phyloP scores from a whole-genome alignment of 2,113 vertebrate species.

The Felis chaus region DNA sequence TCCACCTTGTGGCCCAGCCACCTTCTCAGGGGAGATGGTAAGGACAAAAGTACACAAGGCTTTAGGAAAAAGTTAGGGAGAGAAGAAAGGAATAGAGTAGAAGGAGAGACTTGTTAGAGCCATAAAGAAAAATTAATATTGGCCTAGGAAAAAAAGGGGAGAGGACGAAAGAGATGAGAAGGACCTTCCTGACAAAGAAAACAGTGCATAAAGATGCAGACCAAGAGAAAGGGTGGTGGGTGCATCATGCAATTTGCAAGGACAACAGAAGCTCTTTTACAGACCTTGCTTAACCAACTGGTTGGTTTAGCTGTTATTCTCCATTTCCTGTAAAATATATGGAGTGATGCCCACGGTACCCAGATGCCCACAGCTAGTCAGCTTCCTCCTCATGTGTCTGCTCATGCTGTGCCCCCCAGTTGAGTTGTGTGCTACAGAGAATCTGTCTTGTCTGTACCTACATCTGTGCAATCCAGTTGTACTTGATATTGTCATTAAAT shows the following conservation, averaged over 20 bases:
- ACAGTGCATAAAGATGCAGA: background rate
- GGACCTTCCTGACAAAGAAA: background rate
- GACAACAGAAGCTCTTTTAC: background rate
- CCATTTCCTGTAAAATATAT: background rate
- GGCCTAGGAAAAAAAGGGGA: background rate
- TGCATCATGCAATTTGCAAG: background rate
- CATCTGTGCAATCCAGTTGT: background rate
- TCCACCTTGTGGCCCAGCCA: background rate
- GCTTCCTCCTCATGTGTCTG: background rate
- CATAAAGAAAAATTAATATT: background rate
- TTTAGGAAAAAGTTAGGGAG: background rate
- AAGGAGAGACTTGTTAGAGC: background rate
- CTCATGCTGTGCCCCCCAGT: accelerated
- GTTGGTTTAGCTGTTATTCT: background rate
- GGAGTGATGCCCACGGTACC: background rate
- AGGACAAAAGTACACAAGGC: background rate
- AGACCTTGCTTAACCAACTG: background rate
- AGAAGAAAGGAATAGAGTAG: background rate
- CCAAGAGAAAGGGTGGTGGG: too few species aligned
- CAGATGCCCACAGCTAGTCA: background rate
- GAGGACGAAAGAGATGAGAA: background rate
- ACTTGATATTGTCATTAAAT: background rate
- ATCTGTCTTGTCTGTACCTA: background rate
- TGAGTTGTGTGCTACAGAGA: background rate
- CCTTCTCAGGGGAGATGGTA: background rate